Conservation (phyloP, 2,113 vertebrate genomes). For the Pogonocichla stellata region DNA sequence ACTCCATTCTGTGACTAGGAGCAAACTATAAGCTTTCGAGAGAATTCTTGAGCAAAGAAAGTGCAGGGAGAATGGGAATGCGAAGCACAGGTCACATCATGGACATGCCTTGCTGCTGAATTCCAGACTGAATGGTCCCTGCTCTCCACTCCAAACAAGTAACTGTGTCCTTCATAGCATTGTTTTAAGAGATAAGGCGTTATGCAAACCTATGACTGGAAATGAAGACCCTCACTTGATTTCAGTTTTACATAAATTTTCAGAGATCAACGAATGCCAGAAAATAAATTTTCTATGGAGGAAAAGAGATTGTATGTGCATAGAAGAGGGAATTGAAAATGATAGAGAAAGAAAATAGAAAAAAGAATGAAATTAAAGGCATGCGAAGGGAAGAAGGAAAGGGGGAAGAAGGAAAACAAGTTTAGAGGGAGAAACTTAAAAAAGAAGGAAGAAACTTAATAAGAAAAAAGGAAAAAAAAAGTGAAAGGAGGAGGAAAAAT, state of each 20-base stretch:
- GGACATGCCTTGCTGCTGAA: neutral
- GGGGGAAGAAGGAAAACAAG: neutral
- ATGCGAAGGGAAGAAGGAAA: neutral
- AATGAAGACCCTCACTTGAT: neutral
- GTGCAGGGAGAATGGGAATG: neutral
- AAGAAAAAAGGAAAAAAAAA: neutral
- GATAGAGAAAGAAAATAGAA: neutral
- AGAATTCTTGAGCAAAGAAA: neutral
- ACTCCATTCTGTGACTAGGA: neutral
- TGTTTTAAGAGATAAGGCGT: neutral
- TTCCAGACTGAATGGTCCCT: neutral
- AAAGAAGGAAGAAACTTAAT: rapidly evolving
- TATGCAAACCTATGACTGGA: neutral
- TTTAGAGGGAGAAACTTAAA: neutral
- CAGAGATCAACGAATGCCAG: neutral
- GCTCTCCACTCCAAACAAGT: neutral
- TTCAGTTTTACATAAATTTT: neutral
- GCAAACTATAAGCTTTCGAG: neutral
- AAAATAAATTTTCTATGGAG: neutral
- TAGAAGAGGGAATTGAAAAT: neutral
- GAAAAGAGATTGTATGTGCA: neutral
- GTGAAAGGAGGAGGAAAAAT: neutral
- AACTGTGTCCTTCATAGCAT: neutral
- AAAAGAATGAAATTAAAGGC: neutral
- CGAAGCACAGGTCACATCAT: neutral